Conservation (phyloP, 2,888 invertebrate species). For the Dicyrtomina minuta region DNA sequence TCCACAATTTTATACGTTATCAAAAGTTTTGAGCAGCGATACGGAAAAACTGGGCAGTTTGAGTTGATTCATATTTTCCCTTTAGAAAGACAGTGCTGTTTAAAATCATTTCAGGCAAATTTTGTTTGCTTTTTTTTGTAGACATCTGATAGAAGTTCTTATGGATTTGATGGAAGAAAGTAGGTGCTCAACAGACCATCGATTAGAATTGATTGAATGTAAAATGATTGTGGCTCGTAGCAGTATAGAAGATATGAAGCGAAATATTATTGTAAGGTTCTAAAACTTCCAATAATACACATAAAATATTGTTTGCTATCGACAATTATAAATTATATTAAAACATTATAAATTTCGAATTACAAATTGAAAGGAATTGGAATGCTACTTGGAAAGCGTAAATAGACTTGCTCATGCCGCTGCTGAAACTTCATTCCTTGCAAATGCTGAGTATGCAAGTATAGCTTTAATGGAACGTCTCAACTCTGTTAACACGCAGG, state of each 20-base stretch:
- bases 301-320: not conserved
- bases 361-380: conserved; percentile 40
- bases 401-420: conserved; percentile 40
- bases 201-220: conserved; percentile 43
- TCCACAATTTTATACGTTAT: not conserved
- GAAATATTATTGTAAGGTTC: conserved; percentile 38
- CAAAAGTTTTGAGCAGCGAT: not conserved
- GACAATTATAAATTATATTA: not conserved
- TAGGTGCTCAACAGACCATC: conserved; percentile 38
- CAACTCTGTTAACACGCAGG: conserved; percentile 36
- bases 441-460: conserved; percentile 47
- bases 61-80: not conserved
- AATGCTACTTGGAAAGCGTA: conserved; percentile 41
- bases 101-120: not conserved
- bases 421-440: conserved; percentile 46
- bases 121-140: conserved; percentile 19
- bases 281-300: not conserved
- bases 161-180: conserved; percentile 43
- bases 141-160: conserved; percentile 36
- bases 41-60: not conserved
- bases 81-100: not conserved
- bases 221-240: conserved; percentile 41
- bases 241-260: conserved; percentile 43
- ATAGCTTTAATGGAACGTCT: conserved; percentile 44
- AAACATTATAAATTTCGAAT: not conserved